A percentile compares a stretch with the other conserved stretches of the same genome.
Conservation (phyloP, 2,113 vertebrate species). For the Eurypyga helias region DNA sequence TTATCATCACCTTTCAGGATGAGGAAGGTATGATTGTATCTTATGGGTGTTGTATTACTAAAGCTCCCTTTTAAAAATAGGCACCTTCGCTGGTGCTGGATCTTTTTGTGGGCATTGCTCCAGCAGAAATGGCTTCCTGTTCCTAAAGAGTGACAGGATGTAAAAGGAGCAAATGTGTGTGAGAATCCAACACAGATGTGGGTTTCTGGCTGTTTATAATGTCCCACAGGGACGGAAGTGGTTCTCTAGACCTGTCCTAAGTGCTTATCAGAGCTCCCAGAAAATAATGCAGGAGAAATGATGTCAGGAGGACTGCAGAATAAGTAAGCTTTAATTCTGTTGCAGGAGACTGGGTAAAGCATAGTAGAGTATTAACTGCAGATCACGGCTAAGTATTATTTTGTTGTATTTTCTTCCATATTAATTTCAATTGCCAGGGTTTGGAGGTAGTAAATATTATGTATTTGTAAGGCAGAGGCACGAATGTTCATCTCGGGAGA, state of each 20-base stretch:
- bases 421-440: not conserved
- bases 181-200: not conserved
- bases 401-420: not conserved
- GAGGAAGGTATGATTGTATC: conserved; percentile 4
- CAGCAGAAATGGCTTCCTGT: not conserved
- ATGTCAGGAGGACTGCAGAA: not conserved
- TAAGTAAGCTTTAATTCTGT: not conserved
- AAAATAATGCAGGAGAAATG: not conserved
- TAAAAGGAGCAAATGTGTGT: not conserved
- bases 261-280: not conserved
- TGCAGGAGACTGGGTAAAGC: not conserved
- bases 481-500: not conserved
- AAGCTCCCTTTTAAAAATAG: not conserved
- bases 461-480: not conserved
- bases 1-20: conserved; percentile 50
- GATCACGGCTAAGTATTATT: not conserved
- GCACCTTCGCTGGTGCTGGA: not conserved
- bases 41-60: not conserved
- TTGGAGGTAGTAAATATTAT: not conserved
- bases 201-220: not conserved
- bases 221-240: not conserved
- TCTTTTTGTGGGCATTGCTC: not conserved
- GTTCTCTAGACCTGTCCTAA: not conserved
- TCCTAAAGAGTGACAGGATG: not conserved
- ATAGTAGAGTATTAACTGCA: not conserved